Evolutionary conservation across 2,888 invertebrate genomes (phyloP), one percentile per base, ranked within the genome.

Genomic region (Synanthedon vespiformis): DNA sequence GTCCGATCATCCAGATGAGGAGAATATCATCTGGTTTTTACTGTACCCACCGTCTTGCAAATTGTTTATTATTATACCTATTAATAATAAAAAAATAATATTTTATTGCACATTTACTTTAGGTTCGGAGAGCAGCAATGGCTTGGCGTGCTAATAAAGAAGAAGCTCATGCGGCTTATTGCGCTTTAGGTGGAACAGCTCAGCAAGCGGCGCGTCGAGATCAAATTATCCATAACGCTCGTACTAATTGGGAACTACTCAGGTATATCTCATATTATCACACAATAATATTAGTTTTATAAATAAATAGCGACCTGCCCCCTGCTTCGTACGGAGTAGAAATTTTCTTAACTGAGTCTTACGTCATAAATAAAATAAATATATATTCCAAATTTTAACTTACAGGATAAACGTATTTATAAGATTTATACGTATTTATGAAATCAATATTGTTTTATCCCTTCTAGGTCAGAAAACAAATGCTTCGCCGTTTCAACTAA

Each of bases 191-290:
- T 3, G 88, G 87, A 13, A 70, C 80, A 1, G 88, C 90, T 0
- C 89, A 89, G 55, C 87, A 88, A 53, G 89, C 88, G 57, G 92
- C 92, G 41, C 89, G 92, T 0, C 87, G 94, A n/a, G 94, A 95
- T 72, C 94, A 95, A 74, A 92, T 94, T 3, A 95, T 95, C 58
- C 92, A 94, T 47, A 95, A 95, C 68, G 95, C 95, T 2, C 89
- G 94, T 58, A 94, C 94, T n/a, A 95, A 94, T 69, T 95, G 95
- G 95, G 94, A 95, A 72, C 77, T 94, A 51, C 77, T 94, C 12
- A 88, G 87, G 87, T 85, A 51, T 40, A 5, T 50, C 6, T 34
- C 6, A 34, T 8, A 1, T 34, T 34, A 34, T 34, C 8, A 34
- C 8, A 34, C 8, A 34, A 2, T 6, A 34, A 34, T 10, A 34